Percentiles rank a stretch among this genome's conserved stretches.
Evolutionary conservation across 1,140 invertebrate genomes (phyloP).

Genomic region (Polypedilum pembai): DNA sequence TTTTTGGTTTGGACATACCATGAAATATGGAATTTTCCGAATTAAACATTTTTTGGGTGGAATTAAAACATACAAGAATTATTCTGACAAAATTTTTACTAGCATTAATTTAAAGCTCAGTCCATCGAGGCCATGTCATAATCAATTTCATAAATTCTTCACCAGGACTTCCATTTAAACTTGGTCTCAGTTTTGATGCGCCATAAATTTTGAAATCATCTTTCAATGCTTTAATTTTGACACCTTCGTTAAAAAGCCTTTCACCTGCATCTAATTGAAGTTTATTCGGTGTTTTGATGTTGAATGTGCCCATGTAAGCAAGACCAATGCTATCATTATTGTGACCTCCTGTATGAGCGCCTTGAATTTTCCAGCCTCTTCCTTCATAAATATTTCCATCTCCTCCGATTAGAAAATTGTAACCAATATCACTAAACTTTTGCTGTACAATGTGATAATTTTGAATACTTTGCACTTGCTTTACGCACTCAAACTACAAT

Average conservation of each 20-base stretch:
- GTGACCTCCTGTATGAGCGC: constrained; percentile 51
- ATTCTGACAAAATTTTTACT: no score
- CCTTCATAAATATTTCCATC: constrained; percentile 57
- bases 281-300: neutral
- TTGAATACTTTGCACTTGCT: constrained; percentile 43
- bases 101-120: no score
- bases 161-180: neutral
- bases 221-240: neutral
- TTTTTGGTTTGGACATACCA: no score
- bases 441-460: constrained; percentile 52
- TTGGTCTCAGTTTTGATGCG: neutral
- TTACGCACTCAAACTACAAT: neutral
- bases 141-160: neutral
- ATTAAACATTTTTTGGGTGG: no score
- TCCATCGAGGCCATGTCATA: neutral
- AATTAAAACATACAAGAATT: no score
- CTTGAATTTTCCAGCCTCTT: constrained; percentile 52
- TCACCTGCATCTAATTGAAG: neutral
- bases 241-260: neutral
- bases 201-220: neutral
- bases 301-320: constrained; percentile 48
- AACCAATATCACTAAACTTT: constrained; percentile 46
- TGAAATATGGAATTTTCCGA: no score
- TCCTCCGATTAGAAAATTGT: constrained; percentile 61
- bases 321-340: constrained; percentile 46